Conservation (phyloP, 2,113 vertebrate species). For the Passer domesticus region DNA sequence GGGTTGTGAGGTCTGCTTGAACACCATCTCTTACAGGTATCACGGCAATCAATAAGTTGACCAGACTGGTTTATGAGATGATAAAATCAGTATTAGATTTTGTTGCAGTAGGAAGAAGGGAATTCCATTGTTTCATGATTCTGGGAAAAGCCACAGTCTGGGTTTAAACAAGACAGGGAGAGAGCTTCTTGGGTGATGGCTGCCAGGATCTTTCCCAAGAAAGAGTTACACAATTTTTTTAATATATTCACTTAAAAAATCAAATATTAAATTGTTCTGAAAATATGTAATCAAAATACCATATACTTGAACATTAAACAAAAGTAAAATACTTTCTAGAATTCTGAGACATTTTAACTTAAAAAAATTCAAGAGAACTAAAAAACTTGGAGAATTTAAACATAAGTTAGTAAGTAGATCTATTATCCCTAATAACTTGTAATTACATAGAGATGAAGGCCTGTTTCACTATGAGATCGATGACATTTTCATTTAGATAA, state of each 20-base stretch:
- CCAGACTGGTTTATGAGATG: not conserved
- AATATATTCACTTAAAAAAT: not conserved
- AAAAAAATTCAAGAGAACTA: not conserved
- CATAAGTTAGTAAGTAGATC: not conserved
- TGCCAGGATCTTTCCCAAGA: not conserved
- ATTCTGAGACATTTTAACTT: not conserved
- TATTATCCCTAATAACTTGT: not conserved
- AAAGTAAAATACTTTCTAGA: not conserved
- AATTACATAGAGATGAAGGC: not conserved
- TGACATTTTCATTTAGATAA: not conserved
- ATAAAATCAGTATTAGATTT: not conserved
- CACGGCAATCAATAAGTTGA: not conserved
- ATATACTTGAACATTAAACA: not conserved
- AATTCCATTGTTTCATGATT: not conserved
- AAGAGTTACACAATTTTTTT: not conserved
- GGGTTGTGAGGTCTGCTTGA: not conserved
- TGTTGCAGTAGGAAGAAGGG: not conserved
- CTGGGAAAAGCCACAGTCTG: not conserved
- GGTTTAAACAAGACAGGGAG: not conserved
- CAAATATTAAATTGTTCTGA: not conserved
- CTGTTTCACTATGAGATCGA: not conserved
- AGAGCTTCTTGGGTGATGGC: fast-evolving
- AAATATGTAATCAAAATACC: not conserved
- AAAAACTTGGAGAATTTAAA: not conserved
- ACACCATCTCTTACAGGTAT: not conserved